Evolutionary conservation across 2,113 vertebrate species (phyloP).

Genomic region (Amphiprion ocellaris): DNA sequence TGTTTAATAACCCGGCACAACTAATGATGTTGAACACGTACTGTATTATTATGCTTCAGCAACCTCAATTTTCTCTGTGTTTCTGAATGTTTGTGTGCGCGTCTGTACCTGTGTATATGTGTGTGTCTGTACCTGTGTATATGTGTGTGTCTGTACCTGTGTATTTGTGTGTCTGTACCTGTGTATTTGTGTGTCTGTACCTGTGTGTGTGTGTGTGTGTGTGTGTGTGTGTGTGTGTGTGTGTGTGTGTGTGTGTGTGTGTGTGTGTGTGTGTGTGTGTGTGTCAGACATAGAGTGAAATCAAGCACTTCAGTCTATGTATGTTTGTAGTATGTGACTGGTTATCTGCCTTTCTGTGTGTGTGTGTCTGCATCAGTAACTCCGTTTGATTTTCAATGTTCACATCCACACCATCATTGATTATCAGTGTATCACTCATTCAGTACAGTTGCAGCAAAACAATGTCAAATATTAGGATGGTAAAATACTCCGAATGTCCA

Average conservation of each 20-base stretch:
- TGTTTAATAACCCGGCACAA: conserved; percentile 74
- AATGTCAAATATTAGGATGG: too few relatives aligned
- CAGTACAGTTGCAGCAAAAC: too few relatives aligned
- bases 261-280: not conserved
- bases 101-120: not conserved
- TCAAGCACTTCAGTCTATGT: too few relatives aligned
- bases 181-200: too few relatives aligned
- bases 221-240: not conserved
- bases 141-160: too few relatives aligned
- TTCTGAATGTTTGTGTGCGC: not conserved
- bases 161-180: too few relatives aligned
- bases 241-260: too few relatives aligned
- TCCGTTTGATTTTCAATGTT: conserved; percentile 30
- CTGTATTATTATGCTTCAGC: conserved; percentile 48
- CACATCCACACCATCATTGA: not conserved
- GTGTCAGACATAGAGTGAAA: not conserved
- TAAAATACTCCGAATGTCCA: not conserved
- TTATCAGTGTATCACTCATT: conserved; percentile 9
- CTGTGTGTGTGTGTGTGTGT: not conserved
- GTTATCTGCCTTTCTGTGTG: too few relatives aligned
- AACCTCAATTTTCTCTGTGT: conserved; percentile 12
- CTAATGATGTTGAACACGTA: conserved; percentile 70
- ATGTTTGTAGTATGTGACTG: too few relatives aligned
- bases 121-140: conserved; percentile 1
- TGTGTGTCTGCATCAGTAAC: not conserved